Evolutionary conservation across 2,113 vertebrate species (phyloP), one percentile per base, ranked within the genome.

Genomic region (Nematolebias whitei): DNA sequence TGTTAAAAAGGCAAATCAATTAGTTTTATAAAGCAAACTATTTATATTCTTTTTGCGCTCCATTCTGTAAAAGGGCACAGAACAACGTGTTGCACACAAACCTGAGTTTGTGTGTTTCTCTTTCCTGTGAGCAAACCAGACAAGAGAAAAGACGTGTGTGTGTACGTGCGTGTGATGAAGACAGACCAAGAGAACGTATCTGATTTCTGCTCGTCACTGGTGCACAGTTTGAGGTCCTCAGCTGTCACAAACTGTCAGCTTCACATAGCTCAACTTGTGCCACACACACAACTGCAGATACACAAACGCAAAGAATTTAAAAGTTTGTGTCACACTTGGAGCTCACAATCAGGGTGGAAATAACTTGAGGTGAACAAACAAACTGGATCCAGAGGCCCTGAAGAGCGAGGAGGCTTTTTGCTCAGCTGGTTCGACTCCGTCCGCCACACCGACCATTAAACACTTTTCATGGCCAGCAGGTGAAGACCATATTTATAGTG

Each of bases 191-290:
- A 60, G 45, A 64, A 71, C 13, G 80, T 78, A 71, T 92, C 89
- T 85, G 72, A 88, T 92, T 91, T 87, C 88, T 45, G 79, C 54
- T 70, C 78, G 68, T 87, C 86, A 84, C 88, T 65, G 12, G 66
- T 49, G 74, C 41, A 70, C 62, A 58, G 71, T 62, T 66, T 61
- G 57, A 85, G 71, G 74, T 78, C 75, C 75, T 68, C 91, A 92
- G 90, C 90, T 92, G 91, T 91, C 75, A 56, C 69, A 61, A 85
- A 79, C 81, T 71, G 74, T 92, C 92, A 90, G 41, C 55, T 71
- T 81, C 77, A 85, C 84, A 74, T 75, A 77, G 40, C 68, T 80
- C 39, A 71, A 79, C 58, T 38, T 62, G 53, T 19, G 43, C 74
- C 65, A 68, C 64, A 50, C 24, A 45, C 60, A 59, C 70, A 50